Percentiles rank a stretch among this genome's conserved stretches.
These are phyloP conservation scores for Lutra lutra DNA, from an alignment of 2,797 vertebrate species.

Conservation along the genomic window DNA sequence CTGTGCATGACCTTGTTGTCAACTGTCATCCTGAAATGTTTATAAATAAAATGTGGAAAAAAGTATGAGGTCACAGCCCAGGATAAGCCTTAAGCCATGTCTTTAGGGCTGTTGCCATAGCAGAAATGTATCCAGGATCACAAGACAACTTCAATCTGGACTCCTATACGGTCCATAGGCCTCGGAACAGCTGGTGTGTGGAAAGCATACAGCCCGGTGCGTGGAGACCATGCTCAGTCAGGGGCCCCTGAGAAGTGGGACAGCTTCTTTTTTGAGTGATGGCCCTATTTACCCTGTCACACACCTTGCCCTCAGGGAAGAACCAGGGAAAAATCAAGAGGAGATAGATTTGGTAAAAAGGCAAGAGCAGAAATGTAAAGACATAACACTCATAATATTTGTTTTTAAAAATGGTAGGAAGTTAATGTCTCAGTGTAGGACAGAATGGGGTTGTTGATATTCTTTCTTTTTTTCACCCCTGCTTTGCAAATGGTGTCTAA, in stretches of 20 bases:
- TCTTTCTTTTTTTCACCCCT: neutral
- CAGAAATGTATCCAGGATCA: constrained; percentile 65
- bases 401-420: neutral
- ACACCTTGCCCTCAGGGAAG: neutral
- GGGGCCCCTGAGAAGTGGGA: neutral
- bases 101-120: constrained; percentile 68
- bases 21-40: constrained; percentile 61
- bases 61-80: constrained; percentile 62
- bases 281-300: neutral
- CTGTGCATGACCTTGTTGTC: constrained; percentile 11
- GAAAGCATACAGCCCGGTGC: neutral
- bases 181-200: neutral
- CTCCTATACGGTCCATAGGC: neutral
- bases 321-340: neutral
- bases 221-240: neutral
- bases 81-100: constrained; percentile 51
- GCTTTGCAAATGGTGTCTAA: neutral
- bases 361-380: neutral
- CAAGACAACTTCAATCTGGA: constrained; percentile 22
- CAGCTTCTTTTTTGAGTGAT: neutral
- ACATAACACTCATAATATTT: neutral
- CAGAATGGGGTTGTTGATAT: neutral
- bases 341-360: neutral
- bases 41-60: constrained; percentile 68
- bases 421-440: neutral